phyloP scores from a whole-genome alignment of 2,113 vertebrate species.

The Osmerus mordax region DNA sequence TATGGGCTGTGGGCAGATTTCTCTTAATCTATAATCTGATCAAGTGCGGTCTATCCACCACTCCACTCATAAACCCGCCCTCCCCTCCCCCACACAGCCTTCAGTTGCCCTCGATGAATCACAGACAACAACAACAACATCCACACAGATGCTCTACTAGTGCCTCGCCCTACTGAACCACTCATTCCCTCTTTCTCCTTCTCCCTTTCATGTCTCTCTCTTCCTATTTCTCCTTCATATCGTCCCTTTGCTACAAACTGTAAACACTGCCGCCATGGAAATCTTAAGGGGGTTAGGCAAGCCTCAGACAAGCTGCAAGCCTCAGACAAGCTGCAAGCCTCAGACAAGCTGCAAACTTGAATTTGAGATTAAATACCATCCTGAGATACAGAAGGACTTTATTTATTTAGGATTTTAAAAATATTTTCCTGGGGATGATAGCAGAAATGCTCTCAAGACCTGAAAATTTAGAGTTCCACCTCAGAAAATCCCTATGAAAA shows the following conservation, averaged over 20 bases:
- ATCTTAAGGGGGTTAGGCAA: not conserved
- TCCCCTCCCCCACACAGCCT: not conserved
- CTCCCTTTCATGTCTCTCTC: constrained; percentile 23
- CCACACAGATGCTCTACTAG: not conserved
- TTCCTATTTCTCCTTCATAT: constrained; percentile 13
- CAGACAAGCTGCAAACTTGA: not conserved
- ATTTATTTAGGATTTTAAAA: not conserved
- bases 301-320: constrained; percentile 1
- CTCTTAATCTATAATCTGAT: constrained; percentile 41
- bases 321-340: not conserved
- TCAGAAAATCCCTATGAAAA: constrained; percentile 18
- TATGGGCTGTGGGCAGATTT: constrained; percentile 18
- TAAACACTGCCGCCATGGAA: constrained; percentile 10
- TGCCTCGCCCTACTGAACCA: not conserved
- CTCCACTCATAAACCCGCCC: not conserved
- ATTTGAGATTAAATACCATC: not conserved
- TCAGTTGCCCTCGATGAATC: not conserved
- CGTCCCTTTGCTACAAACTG: constrained; percentile 17
- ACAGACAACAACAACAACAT: constrained; percentile 1
- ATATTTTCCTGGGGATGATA: not conserved
- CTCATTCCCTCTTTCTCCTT: not conserved
- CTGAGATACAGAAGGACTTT: not conserved
- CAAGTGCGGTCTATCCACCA: constrained; percentile 12
- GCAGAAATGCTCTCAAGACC: constrained; percentile 1
- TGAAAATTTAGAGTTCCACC: constrained; percentile 20